Base-by-base conservation (phyloP, 1,140 invertebrate species). In the Zeugodacus cucurbitae region DNA sequence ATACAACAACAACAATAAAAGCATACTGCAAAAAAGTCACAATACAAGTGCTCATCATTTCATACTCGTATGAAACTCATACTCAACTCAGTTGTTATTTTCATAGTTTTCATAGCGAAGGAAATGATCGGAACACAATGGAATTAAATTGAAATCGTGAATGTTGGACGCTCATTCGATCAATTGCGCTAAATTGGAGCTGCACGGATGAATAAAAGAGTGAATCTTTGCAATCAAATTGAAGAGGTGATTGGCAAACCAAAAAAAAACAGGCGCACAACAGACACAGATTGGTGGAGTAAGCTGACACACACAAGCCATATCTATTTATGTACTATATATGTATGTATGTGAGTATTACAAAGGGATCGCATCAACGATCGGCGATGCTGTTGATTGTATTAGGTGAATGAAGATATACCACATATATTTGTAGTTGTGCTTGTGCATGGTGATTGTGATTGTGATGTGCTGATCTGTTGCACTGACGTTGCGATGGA, bases 121-220 rank as follows among this genome's bases (percentile, higher is more conserved):
- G 44, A 59, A 86, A 87, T 59, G 54, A 20, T 87, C 22, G 86
- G 57, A 20, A 87, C 29, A 58, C 59, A 64, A 59, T 58, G 57
- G 20, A 44, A 87, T 58, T 54, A 58, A 59, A 59, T 64, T 87
- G 86, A 58, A 87, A 87, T 58, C 54, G 86, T 64, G 74, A 82
- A 82, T 82, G 74, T 48, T 82, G 74, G 20, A 6, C 86, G 86
- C n/a, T 87, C 86, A 87, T 87, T 87, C 48, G 37, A 87, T 87
- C 54, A 87, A 87, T 64, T 87, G 86, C 86, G 86, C 86, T 59
- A 59, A 58, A 64, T 64, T 87, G 74, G 26, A 58, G 86, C 44
- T 59, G 86, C 86, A 87, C 86, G 59, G 86, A 22, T 29, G 86
- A 82, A 82, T 26, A 48, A 26, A 48, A 82, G 34, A 54, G 86